Base-by-base conservation (phyloP, 64 coral and sea anemone species). In the Platygyra sinensis region DNA sequence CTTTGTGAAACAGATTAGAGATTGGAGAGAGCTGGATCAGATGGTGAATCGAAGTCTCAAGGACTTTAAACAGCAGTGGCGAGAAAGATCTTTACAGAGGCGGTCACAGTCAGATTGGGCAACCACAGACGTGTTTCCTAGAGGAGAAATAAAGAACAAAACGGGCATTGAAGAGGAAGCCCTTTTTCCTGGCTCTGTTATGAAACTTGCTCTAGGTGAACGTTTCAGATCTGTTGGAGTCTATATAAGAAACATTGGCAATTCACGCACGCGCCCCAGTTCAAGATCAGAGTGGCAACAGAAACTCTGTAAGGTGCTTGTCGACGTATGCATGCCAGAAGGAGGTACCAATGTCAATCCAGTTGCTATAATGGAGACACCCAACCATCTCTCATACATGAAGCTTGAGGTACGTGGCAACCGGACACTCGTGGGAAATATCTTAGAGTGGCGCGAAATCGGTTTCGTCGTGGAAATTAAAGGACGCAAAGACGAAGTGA, bases 401-500 rank as follows among this genome's bases (percentile, higher is more conserved):
- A 62, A 25, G 55, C 55, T 87, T 27, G n/a, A 57, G 50, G 84
- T 87, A 1, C 49, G 18, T 0, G 69, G 72, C 14, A 46, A 78
- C n/a, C 27, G 11, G 50, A 51, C 80, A 29, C 16, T 38, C 0
- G 87, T 94, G 0, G n/a, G 51, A 31, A 57, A 79, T 19, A 42
- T 77, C 16, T 30, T 94, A 52, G 20, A 88, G 11, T 55, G 83
- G 86, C 80, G 36, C 22, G 92, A 94, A 86, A 59, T 94, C 11
- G 86, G 86, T 3, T 94, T 94, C 67, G 36, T 76, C 4, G 29
- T 94, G 20, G 80, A 51, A 8, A 89, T 94, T 16, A 65, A 6
- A 30, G 55, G 33, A 0, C 39, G 30, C 18, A 30, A 59, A 32
- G 62, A 73, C 51, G 46, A 94, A 72, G 42, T 52, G 7, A 30